phyloP scores from a whole-genome alignment of 2,888 invertebrate genomes.

The Megaustenia siamemsis region DNA sequence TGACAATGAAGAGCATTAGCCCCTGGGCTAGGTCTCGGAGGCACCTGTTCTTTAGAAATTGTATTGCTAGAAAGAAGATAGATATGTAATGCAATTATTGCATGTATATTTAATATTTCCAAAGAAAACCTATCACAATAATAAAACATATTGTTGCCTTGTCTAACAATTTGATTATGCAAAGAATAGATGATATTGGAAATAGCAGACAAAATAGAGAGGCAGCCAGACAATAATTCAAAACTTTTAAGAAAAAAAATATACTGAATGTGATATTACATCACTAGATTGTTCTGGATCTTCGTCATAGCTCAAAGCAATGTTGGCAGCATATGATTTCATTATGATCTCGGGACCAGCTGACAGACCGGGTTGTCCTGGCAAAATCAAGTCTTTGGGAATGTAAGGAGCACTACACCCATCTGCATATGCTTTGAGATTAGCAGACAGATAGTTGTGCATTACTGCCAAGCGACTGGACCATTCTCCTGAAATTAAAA shows the following conservation, averaged over 20 bases:
- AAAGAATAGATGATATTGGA: too few species aligned
- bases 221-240: too few species aligned
- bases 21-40: too few species aligned
- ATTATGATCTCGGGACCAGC: slow-evolving; percentile 63
- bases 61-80: too few species aligned
- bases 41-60: too few species aligned
- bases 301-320: slow-evolving; percentile 58
- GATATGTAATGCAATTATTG: too few species aligned
- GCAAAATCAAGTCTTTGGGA: slow-evolving; percentile 68
- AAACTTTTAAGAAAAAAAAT: not conserved
- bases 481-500: slow-evolving; percentile 64
- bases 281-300: slow-evolving; percentile 57
- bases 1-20: too few species aligned
- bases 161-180: too few species aligned
- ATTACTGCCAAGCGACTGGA: slow-evolving; percentile 68
- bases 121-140: too few species aligned
- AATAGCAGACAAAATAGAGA: too few species aligned
- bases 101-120: too few species aligned
- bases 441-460: slow-evolving; percentile 71
- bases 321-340: slow-evolving; percentile 65
- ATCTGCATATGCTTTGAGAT: slow-evolving; percentile 69
- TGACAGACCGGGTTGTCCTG: slow-evolving; percentile 44
- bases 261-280: slow-evolving; percentile 2
- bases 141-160: too few species aligned
- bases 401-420: slow-evolving; percentile 76